Evolutionary conservation across 2,797 vertebrate genomes (phyloP).

Genomic region (Phaenicophaeus curvirostris): DNA sequence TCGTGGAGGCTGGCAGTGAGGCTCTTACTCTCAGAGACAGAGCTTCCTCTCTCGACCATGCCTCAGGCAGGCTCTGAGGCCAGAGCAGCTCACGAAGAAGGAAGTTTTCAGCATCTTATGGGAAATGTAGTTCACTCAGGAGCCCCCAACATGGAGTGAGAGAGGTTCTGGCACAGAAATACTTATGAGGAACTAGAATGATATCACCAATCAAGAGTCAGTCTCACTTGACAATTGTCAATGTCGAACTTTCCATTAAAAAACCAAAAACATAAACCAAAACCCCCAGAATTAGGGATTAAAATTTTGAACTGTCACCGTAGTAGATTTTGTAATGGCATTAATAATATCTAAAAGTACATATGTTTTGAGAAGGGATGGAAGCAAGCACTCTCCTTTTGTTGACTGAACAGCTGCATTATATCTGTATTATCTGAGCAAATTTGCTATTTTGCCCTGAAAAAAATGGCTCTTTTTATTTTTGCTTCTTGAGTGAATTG

Average conservation of each 20-base stretch:
- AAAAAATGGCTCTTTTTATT: neutral
- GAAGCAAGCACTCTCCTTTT: neutral
- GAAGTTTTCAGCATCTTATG: neutral
- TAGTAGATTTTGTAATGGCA: neutral
- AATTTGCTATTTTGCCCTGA: neutral
- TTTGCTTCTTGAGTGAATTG: neutral
- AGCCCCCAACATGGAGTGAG: rapidly evolving
- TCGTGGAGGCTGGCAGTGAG: neutral
- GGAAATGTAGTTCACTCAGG: neutral
- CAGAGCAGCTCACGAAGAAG: neutral
- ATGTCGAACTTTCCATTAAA: neutral
- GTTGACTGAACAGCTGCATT: neutral
- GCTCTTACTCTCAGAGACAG: neutral
- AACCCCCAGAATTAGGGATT: neutral
- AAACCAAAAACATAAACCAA: neutral
- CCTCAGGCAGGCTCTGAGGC: rapidly evolving
- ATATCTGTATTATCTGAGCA: neutral
- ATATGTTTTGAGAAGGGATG: neutral
- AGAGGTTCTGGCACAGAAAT: neutral
- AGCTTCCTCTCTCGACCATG: neutral
- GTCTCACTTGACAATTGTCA: neutral
- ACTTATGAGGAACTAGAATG: rapidly evolving
- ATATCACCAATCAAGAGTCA: neutral
- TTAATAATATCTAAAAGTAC: neutral
- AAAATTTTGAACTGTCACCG: neutral